Percentiles rank a stretch among this genome's conserved stretches.
phyloP scores from a whole-genome alignment of 2,113 vertebrate species.

The Plectropomus leopardus region DNA sequence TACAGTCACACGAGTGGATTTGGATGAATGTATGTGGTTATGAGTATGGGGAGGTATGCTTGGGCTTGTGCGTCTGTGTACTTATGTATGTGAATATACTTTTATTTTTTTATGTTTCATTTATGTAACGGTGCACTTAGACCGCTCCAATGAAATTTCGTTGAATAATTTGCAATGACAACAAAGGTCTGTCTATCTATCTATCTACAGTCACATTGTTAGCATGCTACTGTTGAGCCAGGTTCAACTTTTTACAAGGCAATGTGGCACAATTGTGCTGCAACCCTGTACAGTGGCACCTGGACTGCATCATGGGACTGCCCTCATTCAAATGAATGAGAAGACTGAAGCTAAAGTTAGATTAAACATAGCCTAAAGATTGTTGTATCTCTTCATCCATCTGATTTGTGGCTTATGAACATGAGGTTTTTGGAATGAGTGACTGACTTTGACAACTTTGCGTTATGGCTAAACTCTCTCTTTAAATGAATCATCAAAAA shows the following conservation, averaged over 20 bases:
- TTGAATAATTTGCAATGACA: too few relatives aligned
- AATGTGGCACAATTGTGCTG: neutral
- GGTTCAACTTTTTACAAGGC: neutral
- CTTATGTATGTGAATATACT: too few relatives aligned
- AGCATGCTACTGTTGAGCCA: neutral
- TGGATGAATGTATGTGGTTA: too few relatives aligned
- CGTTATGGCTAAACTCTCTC: neutral
- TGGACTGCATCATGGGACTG: neutral
- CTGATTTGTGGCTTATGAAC: neutral
- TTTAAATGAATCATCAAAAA: neutral
- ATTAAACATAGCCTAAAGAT: neutral
- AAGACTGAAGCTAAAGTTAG: neutral
- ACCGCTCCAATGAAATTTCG: too few relatives aligned
- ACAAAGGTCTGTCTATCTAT: too few relatives aligned
- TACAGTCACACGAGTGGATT: too few relatives aligned
- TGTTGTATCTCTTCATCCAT: neutral
- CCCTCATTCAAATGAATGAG: neutral
- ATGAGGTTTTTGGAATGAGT: neutral
- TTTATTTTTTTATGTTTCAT: too few relatives aligned
- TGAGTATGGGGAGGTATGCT: too few relatives aligned
- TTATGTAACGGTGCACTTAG: too few relatives aligned
- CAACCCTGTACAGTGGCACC: neutral
- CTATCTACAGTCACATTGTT: too few relatives aligned
- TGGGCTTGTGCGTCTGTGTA: too few relatives aligned
- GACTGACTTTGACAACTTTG: neutral